Percentiles rank a stretch among this genome's conserved stretches.
Conservation (phyloP, 1,140 invertebrate species). For the Goniozus legneri region DNA sequence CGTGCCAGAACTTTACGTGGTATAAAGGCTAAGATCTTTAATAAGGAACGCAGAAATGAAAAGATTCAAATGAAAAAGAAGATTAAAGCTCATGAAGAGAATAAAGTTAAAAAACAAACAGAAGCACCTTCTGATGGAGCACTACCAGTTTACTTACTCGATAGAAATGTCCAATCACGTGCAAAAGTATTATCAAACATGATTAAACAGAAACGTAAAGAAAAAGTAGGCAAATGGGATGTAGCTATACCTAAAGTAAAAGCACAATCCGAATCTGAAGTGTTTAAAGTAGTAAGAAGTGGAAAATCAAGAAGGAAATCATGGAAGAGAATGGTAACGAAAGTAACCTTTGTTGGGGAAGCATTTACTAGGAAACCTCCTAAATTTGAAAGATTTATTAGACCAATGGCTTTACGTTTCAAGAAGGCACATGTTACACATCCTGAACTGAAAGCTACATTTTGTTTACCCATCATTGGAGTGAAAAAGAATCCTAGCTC, state of each 20-base stretch:
- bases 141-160: constrained; percentile 92
- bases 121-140: constrained; percentile 86
- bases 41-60: constrained; percentile 94
- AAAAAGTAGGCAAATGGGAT: constrained; percentile 99
- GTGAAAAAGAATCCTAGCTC: constrained; percentile 99
- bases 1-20: constrained; percentile 90
- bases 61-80: constrained; percentile 99
- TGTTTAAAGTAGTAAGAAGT: constrained; percentile 91
- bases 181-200: constrained; percentile 98
- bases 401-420: constrained; percentile 95
- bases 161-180: constrained; percentile 90
- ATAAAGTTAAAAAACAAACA: constrained; percentile 80
- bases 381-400: constrained; percentile 98
- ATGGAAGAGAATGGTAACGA: constrained; percentile 99
- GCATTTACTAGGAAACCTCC: constrained; percentile 98
- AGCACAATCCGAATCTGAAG: constrained; percentile 96
- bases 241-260: constrained; percentile 98
- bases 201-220: constrained; percentile 99
- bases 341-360: constrained; percentile 97
- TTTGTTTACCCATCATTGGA: constrained; percentile 95
- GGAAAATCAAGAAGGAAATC: constrained; percentile 95
- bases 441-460: constrained; percentile 99
- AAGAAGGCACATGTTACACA: constrained; percentile 99
- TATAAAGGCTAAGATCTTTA: constrained; percentile 96
- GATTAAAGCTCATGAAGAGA: constrained; percentile 89